Evolutionary conservation across 2,888 invertebrate species (phyloP), one percentile per base, ranked within the genome.

Genomic region (Caenorhabditis drosophilae): DNA sequence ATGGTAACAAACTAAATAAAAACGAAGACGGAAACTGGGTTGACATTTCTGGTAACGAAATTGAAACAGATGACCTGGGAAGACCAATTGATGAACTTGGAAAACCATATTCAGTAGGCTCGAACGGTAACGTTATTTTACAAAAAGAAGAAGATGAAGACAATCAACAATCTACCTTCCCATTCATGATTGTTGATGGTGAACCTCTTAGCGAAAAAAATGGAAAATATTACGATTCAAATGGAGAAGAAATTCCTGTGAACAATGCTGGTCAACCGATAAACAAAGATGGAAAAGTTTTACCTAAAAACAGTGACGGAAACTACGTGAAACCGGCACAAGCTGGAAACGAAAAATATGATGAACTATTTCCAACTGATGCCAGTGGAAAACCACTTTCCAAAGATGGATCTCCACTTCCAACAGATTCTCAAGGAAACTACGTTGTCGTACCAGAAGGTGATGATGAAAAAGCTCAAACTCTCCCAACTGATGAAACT

Each of bases 61-160:
- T 75, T 2, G 67, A 67, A 3, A 73, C 75, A 2, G 73, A 75
- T 42, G 54, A 54, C 9, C 27, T 58, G 7, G 75, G 73, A 57
- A 52, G 69, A 22, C 70, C 70, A 18, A 12, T 71, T 11, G 55
- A 58, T 23, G 25, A 45, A 18, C 58, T 64, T 20, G 73, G 70
- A 42, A 51, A 46, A 4, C 61, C 64, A 4, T 66, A 63, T 11
- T 60, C 57, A 26, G 60, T 67, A 20, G 69, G 66, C 31, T 60
- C 49, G 20, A 27, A 45, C 35, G 62, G 66, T 35, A 54, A 59
- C 20, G 60, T 52, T 34, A 57, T 70, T 6, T 54, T 78, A 26
- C 48, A 56, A 7, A 72, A 53, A 31, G 60, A 62, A 47, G 31
- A 27, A 6, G 56, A 48, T 15, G 45, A 63, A 40, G 41, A 50